These are phyloP conservation scores for Pachycephala philippinensis DNA, from an alignment of 2,113 vertebrate species.

Conservation along the genomic window DNA sequence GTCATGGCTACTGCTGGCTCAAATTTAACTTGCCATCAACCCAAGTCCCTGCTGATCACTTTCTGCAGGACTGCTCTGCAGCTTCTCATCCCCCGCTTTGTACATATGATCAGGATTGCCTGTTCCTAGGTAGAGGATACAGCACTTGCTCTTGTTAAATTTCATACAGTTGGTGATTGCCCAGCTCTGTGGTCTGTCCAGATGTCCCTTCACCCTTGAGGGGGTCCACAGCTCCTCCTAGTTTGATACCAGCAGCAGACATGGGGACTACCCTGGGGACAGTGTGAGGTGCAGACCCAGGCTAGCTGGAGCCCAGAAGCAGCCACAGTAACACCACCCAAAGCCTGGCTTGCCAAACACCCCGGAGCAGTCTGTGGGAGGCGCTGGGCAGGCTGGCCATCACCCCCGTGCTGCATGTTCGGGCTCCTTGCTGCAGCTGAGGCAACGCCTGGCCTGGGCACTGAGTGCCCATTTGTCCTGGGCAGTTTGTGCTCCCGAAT, in stretches of 20 bases:
- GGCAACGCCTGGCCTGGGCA: neutral
- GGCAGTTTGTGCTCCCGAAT: neutral
- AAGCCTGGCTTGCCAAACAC: neutral
- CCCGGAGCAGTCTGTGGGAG: neutral
- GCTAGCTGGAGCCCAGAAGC: neutral
- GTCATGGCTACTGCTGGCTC: neutral
- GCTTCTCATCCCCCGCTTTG: neutral
- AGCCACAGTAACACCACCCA: neutral
- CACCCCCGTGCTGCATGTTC: neutral
- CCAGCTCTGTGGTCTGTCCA: neutral
- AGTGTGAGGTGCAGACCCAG: neutral
- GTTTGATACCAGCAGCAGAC: neutral
- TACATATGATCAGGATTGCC: neutral
- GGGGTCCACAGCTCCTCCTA: neutral
- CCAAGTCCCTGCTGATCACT: neutral
- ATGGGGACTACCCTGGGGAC: no score
- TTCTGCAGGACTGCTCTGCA: neutral
- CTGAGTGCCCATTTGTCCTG: rapidly evolving
- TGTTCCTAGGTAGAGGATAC: neutral
- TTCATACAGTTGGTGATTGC: neutral
- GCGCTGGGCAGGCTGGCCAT: neutral
- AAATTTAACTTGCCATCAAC: neutral
- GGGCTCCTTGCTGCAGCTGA: neutral
- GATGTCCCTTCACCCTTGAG: neutral
- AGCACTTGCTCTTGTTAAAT: neutral